phyloP scores from a whole-genome alignment of 2,888 invertebrate species.

The Bruchidius siliquastri region DNA sequence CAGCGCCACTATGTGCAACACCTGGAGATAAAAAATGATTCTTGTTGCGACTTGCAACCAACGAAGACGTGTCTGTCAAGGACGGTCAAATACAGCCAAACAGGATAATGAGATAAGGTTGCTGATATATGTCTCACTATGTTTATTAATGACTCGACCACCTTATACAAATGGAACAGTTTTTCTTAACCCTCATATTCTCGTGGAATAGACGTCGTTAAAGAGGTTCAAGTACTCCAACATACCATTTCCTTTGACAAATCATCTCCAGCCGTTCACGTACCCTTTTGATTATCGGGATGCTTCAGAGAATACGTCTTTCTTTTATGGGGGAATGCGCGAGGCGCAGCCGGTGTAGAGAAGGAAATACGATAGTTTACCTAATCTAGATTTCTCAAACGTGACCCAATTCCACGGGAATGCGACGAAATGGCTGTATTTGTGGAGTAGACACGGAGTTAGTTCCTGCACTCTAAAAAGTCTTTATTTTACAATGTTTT shows the following conservation, averaged over 20 bases:
- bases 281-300: background rate
- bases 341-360: background rate
- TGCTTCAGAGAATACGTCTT: background rate
- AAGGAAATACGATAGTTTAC: background rate
- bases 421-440: background rate
- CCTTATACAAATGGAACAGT: background rate
- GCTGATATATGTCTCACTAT: no score
- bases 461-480: background rate
- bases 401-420: background rate
- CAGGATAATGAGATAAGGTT: no score
- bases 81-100: no score
- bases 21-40: no score
- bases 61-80: no score
- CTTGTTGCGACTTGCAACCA: no score
- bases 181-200: background rate
- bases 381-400: background rate
- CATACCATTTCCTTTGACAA: background rate
- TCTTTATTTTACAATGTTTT: background rate
- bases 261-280: background rate
- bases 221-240: background rate
- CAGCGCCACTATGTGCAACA: no score
- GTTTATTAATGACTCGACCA: no score
- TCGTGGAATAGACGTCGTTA: background rate
- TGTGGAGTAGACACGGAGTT: background rate
- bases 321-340: background rate